These are phyloP conservation scores for Arbacia lixula DNA, from an alignment of 53 echinoderm and acorn worm species.

Conservation along the genomic window DNA sequence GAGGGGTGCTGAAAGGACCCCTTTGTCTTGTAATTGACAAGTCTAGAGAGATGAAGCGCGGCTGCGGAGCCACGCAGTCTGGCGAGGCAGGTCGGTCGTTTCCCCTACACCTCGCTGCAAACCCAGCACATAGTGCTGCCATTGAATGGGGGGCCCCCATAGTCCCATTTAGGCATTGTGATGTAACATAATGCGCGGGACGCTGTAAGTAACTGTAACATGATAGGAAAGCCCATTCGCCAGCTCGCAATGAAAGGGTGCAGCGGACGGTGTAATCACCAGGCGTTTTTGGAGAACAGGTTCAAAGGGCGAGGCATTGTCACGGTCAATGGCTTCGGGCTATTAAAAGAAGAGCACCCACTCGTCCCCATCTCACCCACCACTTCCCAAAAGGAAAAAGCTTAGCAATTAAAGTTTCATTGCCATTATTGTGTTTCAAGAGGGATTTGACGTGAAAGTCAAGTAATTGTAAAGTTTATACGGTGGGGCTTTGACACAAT, in stretches of 20 bases:
- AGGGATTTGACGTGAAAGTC: background rate
- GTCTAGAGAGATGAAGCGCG: conserved; percentile 45
- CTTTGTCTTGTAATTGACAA: conserved; percentile 62
- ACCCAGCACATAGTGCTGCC: too few species aligned
- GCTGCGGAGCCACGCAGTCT: conserved; percentile 51
- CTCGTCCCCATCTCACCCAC: conserved; percentile 26
- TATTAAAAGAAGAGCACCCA: background rate
- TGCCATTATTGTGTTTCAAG: conserved; percentile 32
- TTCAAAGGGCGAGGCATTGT: conserved; percentile 8
- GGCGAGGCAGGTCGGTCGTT: background rate
- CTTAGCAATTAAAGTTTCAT: conserved; percentile 26
- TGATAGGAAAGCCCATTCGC: conserved; percentile 36
- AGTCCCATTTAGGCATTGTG: conserved; percentile 25
- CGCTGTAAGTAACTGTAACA: conserved; percentile 52
- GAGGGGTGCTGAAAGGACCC: conserved; percentile 11
- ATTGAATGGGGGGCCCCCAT: conserved; percentile 2
- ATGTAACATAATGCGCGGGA: conserved; percentile 54
- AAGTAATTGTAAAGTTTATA: too few species aligned
- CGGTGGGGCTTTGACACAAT: too few species aligned
- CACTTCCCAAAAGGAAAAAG: background rate
- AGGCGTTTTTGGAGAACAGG: background rate
- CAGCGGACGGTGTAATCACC: conserved; percentile 46
- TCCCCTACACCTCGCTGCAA: background rate
- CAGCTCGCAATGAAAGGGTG: conserved; percentile 25
- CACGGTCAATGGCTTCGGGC: conserved; percentile 51